These are phyloP conservation scores for Stenodera caucasica DNA, from an alignment of 2,888 invertebrate species.

Conservation along the genomic window DNA sequence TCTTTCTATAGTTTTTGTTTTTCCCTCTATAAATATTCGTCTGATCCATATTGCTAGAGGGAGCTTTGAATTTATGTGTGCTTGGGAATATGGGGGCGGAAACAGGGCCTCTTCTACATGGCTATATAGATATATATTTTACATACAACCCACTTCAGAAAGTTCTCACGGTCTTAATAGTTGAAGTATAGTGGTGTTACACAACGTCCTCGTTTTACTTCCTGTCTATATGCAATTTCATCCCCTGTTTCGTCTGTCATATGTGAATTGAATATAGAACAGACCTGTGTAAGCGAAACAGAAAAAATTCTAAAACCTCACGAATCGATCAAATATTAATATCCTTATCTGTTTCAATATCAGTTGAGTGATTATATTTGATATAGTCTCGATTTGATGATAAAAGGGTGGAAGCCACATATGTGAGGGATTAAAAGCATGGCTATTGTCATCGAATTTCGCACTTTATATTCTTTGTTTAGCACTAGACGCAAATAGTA, in stretches of 20 bases:
- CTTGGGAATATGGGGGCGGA: background rate
- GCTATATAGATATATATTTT: background rate
- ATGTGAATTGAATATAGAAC: constrained; percentile 5
- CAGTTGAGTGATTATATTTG: too few species aligned
- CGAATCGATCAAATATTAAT: too few species aligned
- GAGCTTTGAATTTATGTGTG: background rate
- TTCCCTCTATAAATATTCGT: background rate
- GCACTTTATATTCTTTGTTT: background rate
- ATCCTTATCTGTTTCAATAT: too few species aligned
- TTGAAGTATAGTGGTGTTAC: background rate
- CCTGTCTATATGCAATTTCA: constrained; percentile 11
- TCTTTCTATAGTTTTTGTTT: too few species aligned
- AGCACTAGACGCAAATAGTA: background rate
- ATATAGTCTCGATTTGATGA: too few species aligned
- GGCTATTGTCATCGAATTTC: background rate
- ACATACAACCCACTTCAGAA: background rate
- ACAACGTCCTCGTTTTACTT: background rate
- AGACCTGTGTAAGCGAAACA: background rate
- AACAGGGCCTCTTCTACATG: background rate
- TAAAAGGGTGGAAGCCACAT: too few species aligned
- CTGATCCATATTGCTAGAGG: background rate
- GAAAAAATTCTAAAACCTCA: background rate
- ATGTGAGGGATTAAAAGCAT: background rate
- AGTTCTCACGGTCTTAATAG: constrained; percentile 7
- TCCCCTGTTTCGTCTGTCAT: constrained; percentile 1